phyloP scores from a whole-genome alignment of 2,888 invertebrate genomes.

The Petrolisthes manimaculis region DNA sequence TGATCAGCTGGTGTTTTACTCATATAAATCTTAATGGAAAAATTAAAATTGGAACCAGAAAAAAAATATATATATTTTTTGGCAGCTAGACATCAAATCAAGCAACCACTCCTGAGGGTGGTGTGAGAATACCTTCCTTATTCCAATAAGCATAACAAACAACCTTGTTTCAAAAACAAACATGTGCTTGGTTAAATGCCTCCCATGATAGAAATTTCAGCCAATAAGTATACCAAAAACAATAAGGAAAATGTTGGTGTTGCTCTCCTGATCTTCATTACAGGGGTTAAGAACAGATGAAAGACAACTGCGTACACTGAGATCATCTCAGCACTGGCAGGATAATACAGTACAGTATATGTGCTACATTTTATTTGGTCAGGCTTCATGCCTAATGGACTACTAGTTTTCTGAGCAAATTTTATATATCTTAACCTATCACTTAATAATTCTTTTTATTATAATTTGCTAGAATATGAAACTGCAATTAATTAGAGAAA shows the following conservation, averaged over 20 bases:
- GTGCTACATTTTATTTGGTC: slow-evolving; percentile 38
- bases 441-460: slow-evolving; percentile 46
- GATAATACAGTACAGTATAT: slow-evolving; percentile 34
- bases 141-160: slow-evolving; percentile 13
- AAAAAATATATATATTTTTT: neutral
- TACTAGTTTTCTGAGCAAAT: slow-evolving; percentile 56
- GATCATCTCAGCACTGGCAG: slow-evolving; percentile 39
- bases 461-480: slow-evolving; percentile 47
- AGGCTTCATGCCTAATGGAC: slow-evolving; percentile 41
- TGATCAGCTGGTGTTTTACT: neutral
- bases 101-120: no score
- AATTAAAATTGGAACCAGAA: neutral
- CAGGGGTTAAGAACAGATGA: slow-evolving; percentile 45
- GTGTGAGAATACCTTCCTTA: slow-evolving; percentile 37
- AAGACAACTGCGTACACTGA: slow-evolving; percentile 20
- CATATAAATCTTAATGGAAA: neutral
- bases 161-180: slow-evolving; percentile 16
- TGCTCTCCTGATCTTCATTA: slow-evolving; percentile 32
- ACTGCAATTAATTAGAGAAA: slow-evolving; percentile 33
- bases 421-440: slow-evolving; percentile 55
- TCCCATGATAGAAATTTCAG: neutral
- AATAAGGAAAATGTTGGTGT: neutral
- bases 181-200: slow-evolving; percentile 39
- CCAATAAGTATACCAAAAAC: no score
- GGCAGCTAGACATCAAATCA: no score